Base-by-base conservation (phyloP, 2,888 invertebrate genomes). In the Podabrus alpinus region DNA sequence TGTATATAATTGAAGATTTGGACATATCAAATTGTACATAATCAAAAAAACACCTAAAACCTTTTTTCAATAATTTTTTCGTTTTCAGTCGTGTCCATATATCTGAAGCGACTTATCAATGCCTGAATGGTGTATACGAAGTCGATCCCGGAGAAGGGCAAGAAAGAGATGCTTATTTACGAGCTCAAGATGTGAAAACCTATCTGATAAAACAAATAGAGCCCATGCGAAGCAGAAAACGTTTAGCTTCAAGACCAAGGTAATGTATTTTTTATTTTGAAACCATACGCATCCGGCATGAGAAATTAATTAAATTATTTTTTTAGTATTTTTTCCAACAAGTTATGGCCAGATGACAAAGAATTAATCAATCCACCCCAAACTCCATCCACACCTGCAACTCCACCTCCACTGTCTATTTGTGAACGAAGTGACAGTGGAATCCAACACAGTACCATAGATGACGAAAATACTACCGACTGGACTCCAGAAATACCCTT, bases 401-500 rank as follows among this genome's bases (percentile, higher is more conserved):
- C 76, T 62, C 78, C 77, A 71, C 78, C 78, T 25, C 77, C 77
- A 25, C 82, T 82, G 24, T 80, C 80, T 9, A 81, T 84, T 9
- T 83, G 85, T 62, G 87, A 87, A 78, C 82, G 86, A 73, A 87
- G 86, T 70, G 88, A 87, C 72, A 87, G 87, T 75, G 87, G 87
- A 16, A 87, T 87, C 45, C 87, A 87, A 76, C 86, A 87, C 66
- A 87, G 86, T 69, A 90, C 91, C 72, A 89, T 92, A 1, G 95
- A 95, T 21, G 95, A 95, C 60, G 95, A 95, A 81, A 91, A 92
- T 73, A 92, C 92, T 0, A 92, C 93, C 0, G 95, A 95, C 82
- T 97, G 96, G 96, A 95, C 92, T 17, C 96, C 97, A 0, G 97
- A 97, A 88, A 95, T 96, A 86, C 97, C 96, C 1, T 97, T 97